phyloP scores from a whole-genome alignment of 2,888 invertebrate species.

The Dryococelus australis region DNA sequence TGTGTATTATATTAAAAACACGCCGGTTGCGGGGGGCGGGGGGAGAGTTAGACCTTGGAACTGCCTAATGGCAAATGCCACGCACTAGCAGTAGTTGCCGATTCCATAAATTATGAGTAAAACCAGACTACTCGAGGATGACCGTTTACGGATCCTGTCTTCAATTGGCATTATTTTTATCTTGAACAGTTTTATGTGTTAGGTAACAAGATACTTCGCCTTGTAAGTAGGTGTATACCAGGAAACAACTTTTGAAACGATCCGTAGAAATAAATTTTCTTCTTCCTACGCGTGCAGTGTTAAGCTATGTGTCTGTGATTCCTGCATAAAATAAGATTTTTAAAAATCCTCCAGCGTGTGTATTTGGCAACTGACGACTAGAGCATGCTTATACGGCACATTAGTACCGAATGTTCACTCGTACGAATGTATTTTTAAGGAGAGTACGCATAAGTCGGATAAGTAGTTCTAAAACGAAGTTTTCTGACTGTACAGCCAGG shows the following conservation, averaged over 20 bases:
- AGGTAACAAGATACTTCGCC: background rate
- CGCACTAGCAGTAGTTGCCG: background rate
- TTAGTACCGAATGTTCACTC: no score
- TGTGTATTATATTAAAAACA: no score
- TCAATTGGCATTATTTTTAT: background rate
- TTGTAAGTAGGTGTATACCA: background rate
- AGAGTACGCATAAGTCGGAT: no score
- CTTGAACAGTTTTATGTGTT: background rate
- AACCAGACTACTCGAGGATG: background rate
- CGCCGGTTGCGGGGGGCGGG: no score
- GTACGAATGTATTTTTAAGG: no score
- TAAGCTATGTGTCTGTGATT: no score
- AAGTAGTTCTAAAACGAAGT: no score
- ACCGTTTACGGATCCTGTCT: background rate
- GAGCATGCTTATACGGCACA: no score
- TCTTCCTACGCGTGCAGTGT: background rate
- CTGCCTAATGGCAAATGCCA: background rate
- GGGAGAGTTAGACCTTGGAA: background rate
- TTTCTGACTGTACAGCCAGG: no score
- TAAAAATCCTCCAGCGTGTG: no score
- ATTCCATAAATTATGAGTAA: background rate
- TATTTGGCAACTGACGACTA: background rate
- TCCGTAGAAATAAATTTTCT: background rate
- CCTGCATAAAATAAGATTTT: no score
- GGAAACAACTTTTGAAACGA: background rate